Evolutionary conservation across 2,888 invertebrate genomes (phyloP).

Genomic region (Drosophila macrothrix): DNA sequence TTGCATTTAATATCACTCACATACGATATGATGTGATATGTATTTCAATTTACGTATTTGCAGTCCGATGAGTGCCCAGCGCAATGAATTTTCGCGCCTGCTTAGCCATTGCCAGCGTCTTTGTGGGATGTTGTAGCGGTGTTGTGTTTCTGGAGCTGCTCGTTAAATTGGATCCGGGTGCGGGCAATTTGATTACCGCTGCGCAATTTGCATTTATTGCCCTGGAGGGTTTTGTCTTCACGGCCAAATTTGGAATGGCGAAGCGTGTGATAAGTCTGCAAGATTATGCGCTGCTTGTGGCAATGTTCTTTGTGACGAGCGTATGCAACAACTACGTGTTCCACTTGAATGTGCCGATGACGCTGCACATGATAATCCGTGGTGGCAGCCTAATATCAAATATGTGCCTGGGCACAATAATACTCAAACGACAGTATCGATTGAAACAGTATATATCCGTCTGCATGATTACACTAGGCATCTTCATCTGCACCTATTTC

Average conservation of each 20-base stretch:
- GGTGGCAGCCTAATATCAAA: slow-evolving; percentile 97
- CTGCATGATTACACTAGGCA: slow-evolving; percentile 95
- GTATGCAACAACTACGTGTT: slow-evolving; percentile 98
- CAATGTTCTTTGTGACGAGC: slow-evolving; percentile 96
- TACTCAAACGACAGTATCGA: slow-evolving; percentile 92
- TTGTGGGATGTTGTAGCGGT: slow-evolving; percentile 94
- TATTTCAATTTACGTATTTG: background rate
- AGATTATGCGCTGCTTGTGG: slow-evolving; percentile 93
- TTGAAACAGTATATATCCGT: slow-evolving; percentile 95
- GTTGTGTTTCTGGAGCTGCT: slow-evolving; percentile 95
- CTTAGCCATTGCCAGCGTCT: slow-evolving; percentile 89
- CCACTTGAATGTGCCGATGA: slow-evolving; percentile 98
- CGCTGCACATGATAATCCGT: slow-evolving; percentile 99
- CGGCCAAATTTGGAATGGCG: slow-evolving; percentile 92
- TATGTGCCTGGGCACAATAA: slow-evolving; percentile 95
- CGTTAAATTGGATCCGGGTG: slow-evolving; percentile 94
- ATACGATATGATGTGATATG: too few species aligned
- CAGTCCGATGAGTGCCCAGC: slow-evolving; percentile 22
- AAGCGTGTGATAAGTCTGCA: slow-evolving; percentile 90
- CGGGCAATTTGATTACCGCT: slow-evolving; percentile 98
- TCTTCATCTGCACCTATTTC: slow-evolving; percentile 91
- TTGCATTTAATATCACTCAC: background rate
- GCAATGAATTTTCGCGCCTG: slow-evolving; percentile 87
- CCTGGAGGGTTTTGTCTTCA: slow-evolving; percentile 93
- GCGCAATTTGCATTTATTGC: slow-evolving; percentile 97